Evolutionary conservation across 2,797 vertebrate species (phyloP).

Genomic region (Myiothlypis coronata): DNA sequence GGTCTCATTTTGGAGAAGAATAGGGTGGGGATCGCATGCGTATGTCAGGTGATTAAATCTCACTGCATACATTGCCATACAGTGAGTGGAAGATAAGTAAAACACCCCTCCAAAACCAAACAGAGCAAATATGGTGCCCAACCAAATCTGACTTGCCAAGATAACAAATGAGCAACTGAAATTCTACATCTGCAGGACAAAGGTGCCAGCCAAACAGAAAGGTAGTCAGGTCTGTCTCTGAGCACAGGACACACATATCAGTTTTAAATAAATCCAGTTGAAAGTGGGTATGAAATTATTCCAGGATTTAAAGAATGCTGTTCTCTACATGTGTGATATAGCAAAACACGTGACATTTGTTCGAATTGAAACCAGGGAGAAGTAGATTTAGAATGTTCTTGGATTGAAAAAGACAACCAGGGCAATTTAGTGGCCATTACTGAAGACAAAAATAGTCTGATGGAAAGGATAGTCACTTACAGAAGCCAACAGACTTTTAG

Average conservation of each 20-base stretch:
- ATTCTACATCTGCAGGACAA: neutral
- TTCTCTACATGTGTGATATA: neutral
- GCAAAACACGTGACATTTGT: neutral
- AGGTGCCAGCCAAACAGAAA: neutral
- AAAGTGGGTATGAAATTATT: neutral
- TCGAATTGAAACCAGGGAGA: neutral
- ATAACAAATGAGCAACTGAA: neutral
- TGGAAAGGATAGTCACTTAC: neutral
- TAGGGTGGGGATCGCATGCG: neutral
- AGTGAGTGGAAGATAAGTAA: neutral
- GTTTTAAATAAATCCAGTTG: neutral
- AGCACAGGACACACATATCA: neutral
- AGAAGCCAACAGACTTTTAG: neutral
- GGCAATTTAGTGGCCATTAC: neutral
- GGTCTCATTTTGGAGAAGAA: neutral
- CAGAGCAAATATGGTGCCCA: neutral
- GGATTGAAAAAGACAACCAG: neutral
- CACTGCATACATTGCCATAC: neutral
- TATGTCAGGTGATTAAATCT: neutral
- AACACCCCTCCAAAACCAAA: neutral
- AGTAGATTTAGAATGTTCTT: neutral
- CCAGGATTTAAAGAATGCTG: neutral
- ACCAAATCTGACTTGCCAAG: neutral
- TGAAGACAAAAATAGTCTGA: neutral
- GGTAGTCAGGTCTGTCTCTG: neutral